Conservation (phyloP, 2,113 vertebrate species). For the Misgurnus anguillicaudatus region DNA sequence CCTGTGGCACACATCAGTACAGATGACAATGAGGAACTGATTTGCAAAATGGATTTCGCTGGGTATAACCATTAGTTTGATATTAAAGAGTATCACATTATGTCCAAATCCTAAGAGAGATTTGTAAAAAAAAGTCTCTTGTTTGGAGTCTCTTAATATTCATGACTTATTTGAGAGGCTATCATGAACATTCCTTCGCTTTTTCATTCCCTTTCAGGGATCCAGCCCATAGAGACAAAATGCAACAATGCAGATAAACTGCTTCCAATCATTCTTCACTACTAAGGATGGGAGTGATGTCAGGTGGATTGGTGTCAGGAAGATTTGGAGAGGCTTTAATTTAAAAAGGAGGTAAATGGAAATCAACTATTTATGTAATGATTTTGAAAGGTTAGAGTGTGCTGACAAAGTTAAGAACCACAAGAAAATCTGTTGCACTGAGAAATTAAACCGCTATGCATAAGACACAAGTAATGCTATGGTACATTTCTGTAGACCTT, state of each 20-base stretch:
- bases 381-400: neutral
- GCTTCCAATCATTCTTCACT: neutral
- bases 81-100: neutral
- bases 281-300: neutral
- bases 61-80: neutral
- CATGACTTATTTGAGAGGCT: neutral
- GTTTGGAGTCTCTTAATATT: too few relatives aligned
- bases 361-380: neutral
- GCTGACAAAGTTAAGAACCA: neutral
- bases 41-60: neutral
- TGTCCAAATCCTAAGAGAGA: neutral
- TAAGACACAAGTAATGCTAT: neutral
- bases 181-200: neutral
- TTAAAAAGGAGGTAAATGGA: neutral
- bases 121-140: too few relatives aligned
- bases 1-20: constrained; percentile 67
- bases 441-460: neutral
- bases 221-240: neutral
- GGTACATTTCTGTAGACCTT: neutral
- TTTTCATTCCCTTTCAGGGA: too few relatives aligned
- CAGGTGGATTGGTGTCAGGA: too few relatives aligned
- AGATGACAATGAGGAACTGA: constrained; percentile 17
- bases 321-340: neutral
- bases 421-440: neutral
- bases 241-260: neutral